These are phyloP conservation scores for Aplysina aerophoba DNA, from an alignment of 37 sponge, comb jelly and placozoan species.

Conservation along the genomic window DNA sequence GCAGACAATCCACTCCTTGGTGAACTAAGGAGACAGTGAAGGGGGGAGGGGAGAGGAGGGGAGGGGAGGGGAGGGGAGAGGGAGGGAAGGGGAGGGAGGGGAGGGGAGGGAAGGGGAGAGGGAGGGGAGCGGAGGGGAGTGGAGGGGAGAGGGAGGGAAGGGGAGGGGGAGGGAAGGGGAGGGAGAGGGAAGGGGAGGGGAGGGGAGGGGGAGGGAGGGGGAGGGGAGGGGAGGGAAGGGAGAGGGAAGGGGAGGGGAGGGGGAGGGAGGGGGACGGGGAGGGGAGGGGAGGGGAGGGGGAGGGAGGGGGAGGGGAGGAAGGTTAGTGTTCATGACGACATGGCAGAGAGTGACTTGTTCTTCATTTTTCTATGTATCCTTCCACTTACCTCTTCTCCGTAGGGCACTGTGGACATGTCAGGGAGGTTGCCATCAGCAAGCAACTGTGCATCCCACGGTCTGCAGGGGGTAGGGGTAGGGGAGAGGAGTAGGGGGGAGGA, in stretches of 20 bases:
- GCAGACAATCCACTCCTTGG: slow-evolving; percentile 73
- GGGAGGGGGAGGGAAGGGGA: too few species aligned
- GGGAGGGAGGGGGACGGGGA: too few species aligned
- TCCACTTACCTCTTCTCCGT: slow-evolving; percentile 40
- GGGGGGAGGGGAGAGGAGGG: neutral
- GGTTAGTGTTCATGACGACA: too few species aligned
- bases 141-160: too few species aligned
- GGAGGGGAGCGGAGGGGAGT: neutral
- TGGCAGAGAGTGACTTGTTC: too few species aligned
- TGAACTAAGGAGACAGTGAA: slow-evolving; percentile 39
- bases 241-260: too few species aligned
- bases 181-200: too few species aligned
- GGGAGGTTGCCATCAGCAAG: slow-evolving; percentile 63
- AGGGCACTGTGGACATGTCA: slow-evolving; percentile 40
- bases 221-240: too few species aligned
- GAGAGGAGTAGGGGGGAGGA: too few species aligned
- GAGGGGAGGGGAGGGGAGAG: neutral
- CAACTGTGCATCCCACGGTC: slow-evolving; percentile 45
- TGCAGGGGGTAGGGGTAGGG: neutral
- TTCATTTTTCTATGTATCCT: neutral
- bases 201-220: too few species aligned
- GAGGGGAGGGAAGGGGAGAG: neutral
- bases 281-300: too few species aligned
- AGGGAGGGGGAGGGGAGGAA: too few species aligned
- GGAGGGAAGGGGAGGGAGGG: neutral